Conservation (phyloP, 2,797 vertebrate species). For the Scarus forsteni region DNA sequence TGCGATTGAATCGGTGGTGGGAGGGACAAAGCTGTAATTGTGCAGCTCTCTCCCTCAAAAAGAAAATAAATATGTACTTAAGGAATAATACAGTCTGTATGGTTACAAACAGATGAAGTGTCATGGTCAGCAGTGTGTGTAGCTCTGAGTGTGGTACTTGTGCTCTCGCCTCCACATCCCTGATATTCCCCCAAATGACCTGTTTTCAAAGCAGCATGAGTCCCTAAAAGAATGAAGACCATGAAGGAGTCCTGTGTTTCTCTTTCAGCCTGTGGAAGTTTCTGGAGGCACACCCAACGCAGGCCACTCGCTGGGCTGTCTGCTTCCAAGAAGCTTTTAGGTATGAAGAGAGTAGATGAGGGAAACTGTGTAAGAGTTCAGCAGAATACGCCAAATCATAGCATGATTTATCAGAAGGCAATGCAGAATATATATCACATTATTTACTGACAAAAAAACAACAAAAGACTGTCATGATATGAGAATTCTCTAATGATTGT, state of each 20-base stretch:
- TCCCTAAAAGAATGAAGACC: constrained; percentile 26
- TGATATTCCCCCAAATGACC: constrained; percentile 49
- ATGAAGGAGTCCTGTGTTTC: constrained; percentile 46
- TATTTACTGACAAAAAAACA: no score
- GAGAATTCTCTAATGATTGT: no score
- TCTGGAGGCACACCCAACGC: background rate
- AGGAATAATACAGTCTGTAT: no score
- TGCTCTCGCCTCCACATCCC: constrained; percentile 17
- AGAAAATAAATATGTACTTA: no score
- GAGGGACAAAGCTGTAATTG: no score
- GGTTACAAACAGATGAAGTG: no score
- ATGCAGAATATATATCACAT: no score
- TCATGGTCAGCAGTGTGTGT: background rate
- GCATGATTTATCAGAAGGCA: no score
- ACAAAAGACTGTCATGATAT: no score
- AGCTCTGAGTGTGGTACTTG: background rate
- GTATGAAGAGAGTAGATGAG: background rate
- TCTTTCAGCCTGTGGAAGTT: constrained; percentile 30
- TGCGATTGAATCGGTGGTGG: no score
- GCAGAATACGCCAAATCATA: no score
- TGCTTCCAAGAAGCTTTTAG: background rate
- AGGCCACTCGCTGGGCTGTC: constrained; percentile 7
- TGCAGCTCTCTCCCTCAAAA: no score
- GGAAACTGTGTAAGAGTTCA: background rate
- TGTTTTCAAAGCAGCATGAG: constrained; percentile 44